A percentile compares a stretch with the other conserved stretches of the same genome.
These are phyloP conservation scores for Macroglossus sobrinus DNA, from an alignment of 2,113 vertebrate genomes.

Conservation along the genomic window DNA sequence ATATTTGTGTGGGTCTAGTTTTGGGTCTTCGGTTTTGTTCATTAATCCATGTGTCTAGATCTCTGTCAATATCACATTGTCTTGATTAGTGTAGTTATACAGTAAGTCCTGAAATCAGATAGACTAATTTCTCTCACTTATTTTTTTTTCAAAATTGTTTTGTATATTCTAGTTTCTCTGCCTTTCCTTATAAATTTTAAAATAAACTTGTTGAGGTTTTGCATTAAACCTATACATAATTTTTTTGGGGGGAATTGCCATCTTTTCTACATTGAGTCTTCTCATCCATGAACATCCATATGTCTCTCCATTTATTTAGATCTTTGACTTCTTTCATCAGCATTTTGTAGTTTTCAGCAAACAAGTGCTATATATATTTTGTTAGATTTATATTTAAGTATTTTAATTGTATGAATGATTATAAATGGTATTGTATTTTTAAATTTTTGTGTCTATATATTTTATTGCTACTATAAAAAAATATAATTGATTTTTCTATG, in stretches of 20 bases:
- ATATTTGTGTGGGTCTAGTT: not conserved
- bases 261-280: not conserved
- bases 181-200: not conserved
- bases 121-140: not conserved
- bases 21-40: not conserved
- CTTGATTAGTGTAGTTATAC: not conserved
- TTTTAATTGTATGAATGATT: not conserved
- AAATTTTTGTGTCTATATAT: not conserved
- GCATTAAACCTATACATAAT: not conserved
- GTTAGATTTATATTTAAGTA: not conserved
- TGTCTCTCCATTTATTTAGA: not conserved
- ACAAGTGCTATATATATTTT: not conserved
- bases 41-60: not conserved
- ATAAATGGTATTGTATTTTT: not conserved
- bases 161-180: not conserved
- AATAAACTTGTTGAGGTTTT: not conserved
- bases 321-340: not conserved
- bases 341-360: conserved; percentile 3
- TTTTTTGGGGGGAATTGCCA: not conserved
- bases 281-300: not conserved
- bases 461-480: conserved; percentile 3
- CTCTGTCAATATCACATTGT: not conserved
- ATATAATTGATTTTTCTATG: not conserved
- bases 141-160: not conserved
- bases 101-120: not conserved